Percentiles rank a stretch among this genome's conserved stretches.
phyloP scores from a whole-genome alignment of 2,888 invertebrate species.

The Dryobotodes eremita region DNA sequence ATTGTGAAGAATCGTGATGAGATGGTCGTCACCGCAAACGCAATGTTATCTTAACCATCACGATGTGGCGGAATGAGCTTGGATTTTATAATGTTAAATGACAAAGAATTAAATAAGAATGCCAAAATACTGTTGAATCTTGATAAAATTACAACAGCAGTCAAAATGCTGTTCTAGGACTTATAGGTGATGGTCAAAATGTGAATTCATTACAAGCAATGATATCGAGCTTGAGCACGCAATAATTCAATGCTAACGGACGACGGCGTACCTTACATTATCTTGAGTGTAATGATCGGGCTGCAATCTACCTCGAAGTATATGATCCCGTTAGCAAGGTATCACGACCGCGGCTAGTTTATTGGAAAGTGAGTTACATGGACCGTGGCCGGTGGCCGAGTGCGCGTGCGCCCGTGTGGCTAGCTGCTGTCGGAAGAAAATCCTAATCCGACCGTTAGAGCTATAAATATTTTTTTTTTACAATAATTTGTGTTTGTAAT shows the following conservation, averaged over 20 bases:
- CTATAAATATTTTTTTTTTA: constrained; percentile 44
- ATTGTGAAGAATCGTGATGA: constrained; percentile 74
- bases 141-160: constrained; percentile 29
- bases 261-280: constrained; percentile 66
- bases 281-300: constrained; percentile 79
- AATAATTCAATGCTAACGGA: constrained; percentile 64
- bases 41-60: constrained; percentile 74
- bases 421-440: constrained; percentile 77
- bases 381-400: constrained; percentile 80
- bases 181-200: constrained; percentile 43
- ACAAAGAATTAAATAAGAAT: constrained; percentile 46
- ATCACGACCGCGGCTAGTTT: constrained; percentile 86
- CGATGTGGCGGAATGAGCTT: constrained; percentile 64
- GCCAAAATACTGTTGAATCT: constrained; percentile 20
- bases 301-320: constrained; percentile 79
- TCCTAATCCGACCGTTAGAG: constrained; percentile 72
- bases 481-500: constrained; percentile 18
- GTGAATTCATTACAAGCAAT: constrained; percentile 38
- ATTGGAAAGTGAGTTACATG: constrained; percentile 88
- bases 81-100: constrained; percentile 69
- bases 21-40: constrained; percentile 76
- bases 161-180: constrained; percentile 24
- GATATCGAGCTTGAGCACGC: constrained; percentile 46
- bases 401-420: constrained; percentile 70
- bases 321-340: constrained; percentile 88